Percentiles rank a stretch among this genome's conserved stretches.
Conservation (phyloP, 2,113 vertebrate genomes). For the Chamaea fasciata region DNA sequence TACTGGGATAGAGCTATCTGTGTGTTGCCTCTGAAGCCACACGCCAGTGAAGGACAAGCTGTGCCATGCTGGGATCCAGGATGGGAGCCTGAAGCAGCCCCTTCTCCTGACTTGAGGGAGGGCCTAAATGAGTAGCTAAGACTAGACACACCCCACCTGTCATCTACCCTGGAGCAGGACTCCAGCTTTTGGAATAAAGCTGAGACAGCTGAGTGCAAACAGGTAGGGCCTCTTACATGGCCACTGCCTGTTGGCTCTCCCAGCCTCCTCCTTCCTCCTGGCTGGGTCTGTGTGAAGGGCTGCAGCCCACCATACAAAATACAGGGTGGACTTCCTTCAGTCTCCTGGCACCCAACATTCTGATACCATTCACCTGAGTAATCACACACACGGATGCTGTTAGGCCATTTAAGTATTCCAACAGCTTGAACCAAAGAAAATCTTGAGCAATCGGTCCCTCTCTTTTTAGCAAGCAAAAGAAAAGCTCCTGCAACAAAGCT, state of each 20-base stretch:
- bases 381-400: neutral
- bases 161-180: neutral
- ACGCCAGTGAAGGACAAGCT: neutral
- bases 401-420: neutral
- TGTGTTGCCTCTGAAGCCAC: neutral
- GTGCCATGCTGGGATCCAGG: too few species aligned
- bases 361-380: neutral
- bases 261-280: neutral
- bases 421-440: neutral
- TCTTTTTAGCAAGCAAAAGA: neutral
- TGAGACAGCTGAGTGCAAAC: neutral
- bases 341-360: neutral
- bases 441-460: neutral
- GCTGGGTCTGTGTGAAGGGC: neutral
- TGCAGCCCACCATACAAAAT: neutral
- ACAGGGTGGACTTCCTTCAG: neutral
- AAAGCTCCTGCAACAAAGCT: neutral
- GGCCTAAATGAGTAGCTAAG: neutral
- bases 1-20: fast-evolving
- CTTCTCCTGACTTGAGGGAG: neutral
- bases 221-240: neutral
- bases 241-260: fast-evolving
- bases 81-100: neutral
- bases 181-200: neutral
- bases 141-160: neutral